Evolutionary conservation across 2,797 vertebrate genomes (phyloP), one percentile per base, ranked within the genome.

Genomic region (Margarornis squamiger): DNA sequence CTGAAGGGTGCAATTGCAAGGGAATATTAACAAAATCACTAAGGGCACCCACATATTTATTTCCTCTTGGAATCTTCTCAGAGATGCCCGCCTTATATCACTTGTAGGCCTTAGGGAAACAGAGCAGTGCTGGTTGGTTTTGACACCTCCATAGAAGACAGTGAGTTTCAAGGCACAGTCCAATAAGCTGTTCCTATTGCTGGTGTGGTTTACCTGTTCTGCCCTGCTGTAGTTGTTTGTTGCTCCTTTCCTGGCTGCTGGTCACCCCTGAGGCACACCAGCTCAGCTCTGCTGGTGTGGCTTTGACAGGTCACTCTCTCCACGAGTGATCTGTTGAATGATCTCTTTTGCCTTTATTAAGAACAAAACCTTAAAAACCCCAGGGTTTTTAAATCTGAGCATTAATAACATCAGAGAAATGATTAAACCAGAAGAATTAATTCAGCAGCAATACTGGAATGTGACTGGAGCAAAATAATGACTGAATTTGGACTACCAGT

Each of bases 401-500:
- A 30, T 58, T 86, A 78, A 86, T 58, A 70, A 38, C 34, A 51
- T 72, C 45, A 84, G 48, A 78, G 29, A 52, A 65, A 75, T 43
- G 18, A 57, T 80, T 88, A 77, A 91, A 74, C 15, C 75, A 77
- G 32, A 65, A 87, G 39, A 70, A 51, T 14, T 54, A 41, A 49
- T 43, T 83, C 5, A 4, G 34, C 57, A 75, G 38, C 48, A 80
- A 9, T 27, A n/a, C 29, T 0, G 0, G 57, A 29, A 1, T 11
- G 48, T 63, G 63, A 61, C 34, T 48, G 17, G 38, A 85, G 48
- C 48, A 57, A 86, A 93, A 84, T 30, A 79, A 54, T 21, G n/a
- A 34, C 38, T 79, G 75, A 71, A 57, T 36, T 46, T 5, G 0
- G 14, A 45, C 36, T 0, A 0, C 15, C 12, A 62, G 38, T 59